Conservation (phyloP, 2,113 vertebrate genomes). For the Rynchops niger region DNA sequence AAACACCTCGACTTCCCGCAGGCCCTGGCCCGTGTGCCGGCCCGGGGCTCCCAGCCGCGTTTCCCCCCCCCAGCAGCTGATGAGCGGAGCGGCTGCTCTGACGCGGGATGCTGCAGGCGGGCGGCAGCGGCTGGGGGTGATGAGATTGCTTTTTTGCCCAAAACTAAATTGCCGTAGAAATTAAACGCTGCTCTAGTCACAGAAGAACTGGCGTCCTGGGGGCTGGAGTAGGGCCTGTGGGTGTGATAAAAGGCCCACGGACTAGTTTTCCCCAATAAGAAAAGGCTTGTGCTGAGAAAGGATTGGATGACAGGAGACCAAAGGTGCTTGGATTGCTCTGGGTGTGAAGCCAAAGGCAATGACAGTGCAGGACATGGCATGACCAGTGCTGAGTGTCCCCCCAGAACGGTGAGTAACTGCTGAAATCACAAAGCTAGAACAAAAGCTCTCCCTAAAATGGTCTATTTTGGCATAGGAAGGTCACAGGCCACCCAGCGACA, state of each 20-base stretch:
- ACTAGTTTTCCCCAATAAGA: not conserved
- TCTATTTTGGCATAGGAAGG: not conserved
- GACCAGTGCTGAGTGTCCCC: rapidly evolving
- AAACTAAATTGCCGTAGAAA: slow-evolving; percentile 22
- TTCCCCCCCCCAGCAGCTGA: not conserved
- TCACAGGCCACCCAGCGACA: not conserved
- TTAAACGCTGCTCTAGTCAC: not conserved
- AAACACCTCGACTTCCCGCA: not conserved
- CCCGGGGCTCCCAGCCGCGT: not conserved
- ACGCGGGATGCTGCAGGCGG: not conserved
- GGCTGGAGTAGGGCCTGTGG: not conserved
- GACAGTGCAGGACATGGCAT: rapidly evolving
- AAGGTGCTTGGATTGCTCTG: not conserved
- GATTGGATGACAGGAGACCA: not conserved
- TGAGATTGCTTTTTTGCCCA: not conserved
- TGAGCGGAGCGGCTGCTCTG: not conserved
- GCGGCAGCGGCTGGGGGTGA: not conserved
- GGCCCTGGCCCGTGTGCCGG: not conserved
- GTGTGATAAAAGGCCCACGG: not conserved
- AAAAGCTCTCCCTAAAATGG: not conserved
- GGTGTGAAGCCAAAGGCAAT: not conserved
- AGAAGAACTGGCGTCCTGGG: not conserved
- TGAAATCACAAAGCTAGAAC: not conserved
- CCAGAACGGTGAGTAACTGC: not conserved
- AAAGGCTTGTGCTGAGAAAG: not conserved